Percentiles rank a stretch among this genome's conserved stretches.
Evolutionary conservation across 37 sponge, comb jelly and placozoan genomes (phyloP).

Genomic region (Corticium candelabrum): DNA sequence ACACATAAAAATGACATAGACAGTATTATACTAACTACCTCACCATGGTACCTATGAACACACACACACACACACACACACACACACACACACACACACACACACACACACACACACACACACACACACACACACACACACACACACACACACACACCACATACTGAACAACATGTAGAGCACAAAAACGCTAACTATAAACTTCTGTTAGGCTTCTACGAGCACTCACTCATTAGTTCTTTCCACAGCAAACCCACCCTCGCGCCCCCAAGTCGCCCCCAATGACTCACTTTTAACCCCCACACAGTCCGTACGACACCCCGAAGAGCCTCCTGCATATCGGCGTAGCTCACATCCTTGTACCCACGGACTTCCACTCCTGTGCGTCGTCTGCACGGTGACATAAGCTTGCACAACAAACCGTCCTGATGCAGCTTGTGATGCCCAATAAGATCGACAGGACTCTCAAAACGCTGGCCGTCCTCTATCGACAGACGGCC

Average conservation of each 20-base stretch:
- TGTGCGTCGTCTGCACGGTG: conserved; percentile 40
- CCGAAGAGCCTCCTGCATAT: conserved; percentile 64
- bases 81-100: conserved; percentile 10
- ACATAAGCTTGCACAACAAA: conserved; percentile 50
- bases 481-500: conserved; percentile 71
- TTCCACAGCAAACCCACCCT: too few relatives aligned
- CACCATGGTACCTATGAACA: too few relatives aligned
- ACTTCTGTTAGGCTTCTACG: too few relatives aligned
- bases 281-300: conserved; percentile 1
- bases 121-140: neutral
- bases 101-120: conserved; percentile 8
- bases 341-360: conserved; percentile 53
- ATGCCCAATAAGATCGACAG: conserved; percentile 62
- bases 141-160: neutral
- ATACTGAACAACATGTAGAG: neutral
- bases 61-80: conserved; percentile 8
- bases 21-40: too few relatives aligned
- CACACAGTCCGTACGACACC: too few relatives aligned
- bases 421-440: conserved; percentile 55
- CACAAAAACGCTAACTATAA: too few relatives aligned
- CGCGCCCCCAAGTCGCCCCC: too few relatives aligned
- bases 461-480: conserved; percentile 55
- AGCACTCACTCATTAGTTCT: too few relatives aligned
- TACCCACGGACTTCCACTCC: conserved; percentile 67
- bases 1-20: too few relatives aligned